A percentile compares a stretch with the other conserved stretches of the same genome.
phyloP scores from a whole-genome alignment of 2,113 vertebrate genomes.

The Columbina picui region DNA sequence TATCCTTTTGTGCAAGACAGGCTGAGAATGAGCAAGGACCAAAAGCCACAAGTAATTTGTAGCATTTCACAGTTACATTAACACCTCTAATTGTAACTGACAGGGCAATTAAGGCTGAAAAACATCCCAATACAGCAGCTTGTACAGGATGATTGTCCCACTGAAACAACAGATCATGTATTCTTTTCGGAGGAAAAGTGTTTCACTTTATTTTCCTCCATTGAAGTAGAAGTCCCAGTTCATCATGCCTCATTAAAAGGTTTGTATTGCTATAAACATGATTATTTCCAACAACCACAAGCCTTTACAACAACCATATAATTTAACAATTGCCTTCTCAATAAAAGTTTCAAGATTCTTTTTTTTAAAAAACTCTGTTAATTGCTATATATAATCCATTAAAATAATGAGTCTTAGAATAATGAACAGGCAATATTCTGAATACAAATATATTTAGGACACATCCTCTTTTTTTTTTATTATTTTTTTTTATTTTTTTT shows the following conservation, averaged over 20 bases:
- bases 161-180: constrained; percentile 31
- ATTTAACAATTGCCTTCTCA: neutral
- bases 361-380: neutral
- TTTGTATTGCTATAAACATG: constrained; percentile 1
- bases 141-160: constrained; percentile 18
- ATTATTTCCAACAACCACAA: constrained; percentile 33
- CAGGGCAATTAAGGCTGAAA: constrained; percentile 52
- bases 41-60: constrained; percentile 57
- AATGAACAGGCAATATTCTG: neutral
- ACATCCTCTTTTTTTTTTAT: neutral
- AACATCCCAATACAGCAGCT: neutral
- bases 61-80: constrained; percentile 61
- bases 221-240: constrained; percentile 10
- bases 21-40: neutral
- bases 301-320: neutral
- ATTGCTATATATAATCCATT: neutral
- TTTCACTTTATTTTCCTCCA: constrained; percentile 32
- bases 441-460: neutral
- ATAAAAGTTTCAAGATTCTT: neutral
- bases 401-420: neutral
- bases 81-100: constrained; percentile 64
- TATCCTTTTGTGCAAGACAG: neutral
- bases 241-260: constrained; percentile 40
- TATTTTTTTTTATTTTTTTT: neutral
- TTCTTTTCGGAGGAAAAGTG: neutral